phyloP scores from a whole-genome alignment of 1,140 invertebrate species.

The Scylla paramamosain region DNA sequence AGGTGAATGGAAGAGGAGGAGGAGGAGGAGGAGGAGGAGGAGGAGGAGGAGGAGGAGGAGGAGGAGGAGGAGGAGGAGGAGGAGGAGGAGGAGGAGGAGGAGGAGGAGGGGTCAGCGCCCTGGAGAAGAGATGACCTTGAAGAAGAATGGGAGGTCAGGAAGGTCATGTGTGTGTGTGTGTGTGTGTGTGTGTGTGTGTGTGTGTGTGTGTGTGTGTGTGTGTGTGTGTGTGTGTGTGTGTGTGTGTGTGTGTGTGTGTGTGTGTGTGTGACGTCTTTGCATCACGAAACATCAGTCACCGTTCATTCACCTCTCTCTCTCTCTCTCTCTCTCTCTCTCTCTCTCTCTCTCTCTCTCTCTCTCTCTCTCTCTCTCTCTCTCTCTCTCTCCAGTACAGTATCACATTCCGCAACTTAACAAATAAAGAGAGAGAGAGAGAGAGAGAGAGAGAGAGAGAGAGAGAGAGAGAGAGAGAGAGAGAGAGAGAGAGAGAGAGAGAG shows the following conservation, averaged over 20 bases:
- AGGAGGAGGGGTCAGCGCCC: background rate
- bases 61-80: background rate
- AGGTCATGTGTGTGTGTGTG: background rate
- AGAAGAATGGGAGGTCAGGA: background rate
- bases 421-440: too few species aligned
- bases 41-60: background rate
- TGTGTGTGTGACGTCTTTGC: background rate
- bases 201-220: constrained; percentile 20
- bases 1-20: too few species aligned
- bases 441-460: too few species aligned
- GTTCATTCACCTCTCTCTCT: background rate
- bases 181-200: constrained; percentile 20
- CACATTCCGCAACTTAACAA: too few species aligned
- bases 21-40: background rate
- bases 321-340: constrained; percentile 3
- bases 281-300: background rate
- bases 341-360: constrained; percentile 3
- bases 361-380: background rate
- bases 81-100: background rate
- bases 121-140: background rate
- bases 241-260: constrained; percentile 4
- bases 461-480: too few species aligned
- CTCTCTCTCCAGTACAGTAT: too few species aligned
- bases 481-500: too few species aligned
- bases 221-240: constrained; percentile 12